These are phyloP conservation scores for Dicrostonyx torquatus DNA, from an alignment of 2,797 vertebrate genomes.

Conservation along the genomic window DNA sequence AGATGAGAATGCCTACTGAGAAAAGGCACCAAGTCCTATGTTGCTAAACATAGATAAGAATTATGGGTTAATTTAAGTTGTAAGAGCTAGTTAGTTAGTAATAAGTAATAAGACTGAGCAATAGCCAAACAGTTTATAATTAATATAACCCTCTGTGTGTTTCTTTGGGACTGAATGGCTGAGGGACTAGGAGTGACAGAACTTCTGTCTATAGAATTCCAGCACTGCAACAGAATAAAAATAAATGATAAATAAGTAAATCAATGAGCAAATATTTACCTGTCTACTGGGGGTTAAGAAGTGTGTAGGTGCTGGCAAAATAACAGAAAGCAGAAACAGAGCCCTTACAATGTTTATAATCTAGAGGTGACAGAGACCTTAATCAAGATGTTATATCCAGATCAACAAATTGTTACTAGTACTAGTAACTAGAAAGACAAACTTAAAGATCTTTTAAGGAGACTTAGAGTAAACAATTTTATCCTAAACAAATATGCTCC, in stretches of 20 bases:
- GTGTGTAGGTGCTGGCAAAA: not conserved
- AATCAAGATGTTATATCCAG: not conserved
- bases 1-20: too few relatives aligned
- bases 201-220: too few relatives aligned
- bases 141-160: too few relatives aligned
- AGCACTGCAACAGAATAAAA: not conserved
- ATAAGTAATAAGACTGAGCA: too few relatives aligned
- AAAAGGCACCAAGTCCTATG: too few relatives aligned
- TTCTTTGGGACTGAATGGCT: too few relatives aligned
- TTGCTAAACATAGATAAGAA: too few relatives aligned
- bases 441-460: not conserved
- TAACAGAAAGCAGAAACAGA: constrained; percentile 31
- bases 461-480: not conserved
- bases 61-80: too few relatives aligned
- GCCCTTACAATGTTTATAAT: not conserved
- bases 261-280: constrained; percentile 6
- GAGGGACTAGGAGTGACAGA: too few relatives aligned
- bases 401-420: not conserved
- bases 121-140: too few relatives aligned
- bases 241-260: not conserved
- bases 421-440: constrained; percentile 10
- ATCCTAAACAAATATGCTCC: constrained; percentile 17
- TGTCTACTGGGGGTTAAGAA: not conserved
- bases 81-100: too few relatives aligned
- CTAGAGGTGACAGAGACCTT: constrained; percentile 14